Percentiles rank a stretch among this genome's conserved stretches.
phyloP scores from a whole-genome alignment of 2,888 invertebrate species.

The Andrena flavipes region DNA sequence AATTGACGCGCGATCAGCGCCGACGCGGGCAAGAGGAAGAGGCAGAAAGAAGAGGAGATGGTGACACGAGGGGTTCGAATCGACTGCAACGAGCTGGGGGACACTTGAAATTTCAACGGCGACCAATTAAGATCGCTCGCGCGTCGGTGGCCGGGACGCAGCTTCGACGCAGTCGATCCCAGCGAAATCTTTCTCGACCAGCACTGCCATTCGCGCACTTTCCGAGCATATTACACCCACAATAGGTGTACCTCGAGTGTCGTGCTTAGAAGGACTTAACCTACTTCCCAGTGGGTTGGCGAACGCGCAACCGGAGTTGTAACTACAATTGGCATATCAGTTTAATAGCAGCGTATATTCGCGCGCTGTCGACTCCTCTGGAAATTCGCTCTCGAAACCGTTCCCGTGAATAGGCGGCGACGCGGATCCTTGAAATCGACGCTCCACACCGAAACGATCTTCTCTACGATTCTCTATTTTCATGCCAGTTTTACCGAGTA shows the following conservation, averaged over 20 bases:
- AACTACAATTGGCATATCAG: slow-evolving; percentile 73
- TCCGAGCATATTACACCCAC: slow-evolving; percentile 35
- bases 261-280: slow-evolving; percentile 46
- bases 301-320: slow-evolving; percentile 60
- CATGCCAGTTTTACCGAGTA: slow-evolving; percentile 32
- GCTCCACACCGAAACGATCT: not conserved
- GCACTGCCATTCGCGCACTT: slow-evolving; percentile 70
- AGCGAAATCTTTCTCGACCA: slow-evolving; percentile 62
- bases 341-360: slow-evolving; percentile 53
- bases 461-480: slow-evolving; percentile 28
- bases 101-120: slow-evolving; percentile 5
- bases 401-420: not conserved
- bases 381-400: slow-evolving; percentile 54
- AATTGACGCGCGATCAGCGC: slow-evolving; percentile 45
- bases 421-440: slow-evolving; percentile 19
- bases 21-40: slow-evolving; percentile 30
- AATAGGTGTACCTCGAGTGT: slow-evolving; percentile 45
- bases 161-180: slow-evolving; percentile 45
- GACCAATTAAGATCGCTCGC: slow-evolving; percentile 21
- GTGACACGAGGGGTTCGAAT: slow-evolving; percentile 24
- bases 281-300: slow-evolving; percentile 44
- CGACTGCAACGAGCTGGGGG: slow-evolving; percentile 30
- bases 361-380: slow-evolving; percentile 48
- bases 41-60: not conserved
- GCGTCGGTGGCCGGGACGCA: not conserved